A percentile compares a stretch with the other conserved stretches of the same genome.
These are phyloP conservation scores for Tenthredo scrophulariae DNA, from an alignment of 2,888 invertebrate species.

Conservation along the genomic window DNA sequence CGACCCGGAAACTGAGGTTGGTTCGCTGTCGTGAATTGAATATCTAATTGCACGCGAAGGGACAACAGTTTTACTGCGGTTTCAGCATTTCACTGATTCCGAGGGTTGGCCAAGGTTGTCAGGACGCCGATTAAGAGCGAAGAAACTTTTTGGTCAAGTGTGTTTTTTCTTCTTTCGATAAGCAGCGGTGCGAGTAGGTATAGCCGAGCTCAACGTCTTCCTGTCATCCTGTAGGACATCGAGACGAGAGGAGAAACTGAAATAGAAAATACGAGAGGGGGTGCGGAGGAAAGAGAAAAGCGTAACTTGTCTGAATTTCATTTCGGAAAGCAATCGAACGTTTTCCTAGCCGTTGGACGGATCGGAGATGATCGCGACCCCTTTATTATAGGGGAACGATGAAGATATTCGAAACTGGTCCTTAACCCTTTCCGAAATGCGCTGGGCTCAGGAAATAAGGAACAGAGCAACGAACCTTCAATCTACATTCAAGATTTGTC, in stretches of 20 bases:
- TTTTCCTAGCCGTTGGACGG: not conserved
- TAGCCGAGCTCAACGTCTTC: not conserved
- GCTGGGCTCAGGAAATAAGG: not conserved
- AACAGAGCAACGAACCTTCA: not conserved
- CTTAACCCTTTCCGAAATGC: slow-evolving; percentile 5
- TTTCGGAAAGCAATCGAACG: slow-evolving; percentile 30
- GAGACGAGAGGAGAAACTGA: not conserved
- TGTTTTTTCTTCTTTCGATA: not conserved
- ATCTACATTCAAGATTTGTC: slow-evolving; percentile 19
- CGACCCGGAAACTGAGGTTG: slow-evolving; percentile 30
- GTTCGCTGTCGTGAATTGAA: slow-evolving; percentile 31
- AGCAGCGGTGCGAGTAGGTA: not conserved
- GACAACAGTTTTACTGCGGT: slow-evolving; percentile 41
- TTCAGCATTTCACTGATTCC: slow-evolving; percentile 39
- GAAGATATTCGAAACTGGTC: slow-evolving; percentile 39
- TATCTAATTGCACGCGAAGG: slow-evolving; percentile 18
- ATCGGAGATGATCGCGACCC: slow-evolving; percentile 21
- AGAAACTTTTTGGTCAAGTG: slow-evolving; percentile 36
- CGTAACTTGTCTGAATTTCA: slow-evolving; percentile 25
- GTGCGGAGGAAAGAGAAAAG: not conserved
- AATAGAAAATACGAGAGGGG: not conserved
- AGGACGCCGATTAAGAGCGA: slow-evolving; percentile 32
- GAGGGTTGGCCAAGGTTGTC: slow-evolving; percentile 19
- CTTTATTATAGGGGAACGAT: not conserved
- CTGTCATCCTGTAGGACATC: not conserved